These are phyloP conservation scores for Phrynocephalus vlangalii DNA, from an alignment of 2,797 vertebrate species.

Conservation along the genomic window DNA sequence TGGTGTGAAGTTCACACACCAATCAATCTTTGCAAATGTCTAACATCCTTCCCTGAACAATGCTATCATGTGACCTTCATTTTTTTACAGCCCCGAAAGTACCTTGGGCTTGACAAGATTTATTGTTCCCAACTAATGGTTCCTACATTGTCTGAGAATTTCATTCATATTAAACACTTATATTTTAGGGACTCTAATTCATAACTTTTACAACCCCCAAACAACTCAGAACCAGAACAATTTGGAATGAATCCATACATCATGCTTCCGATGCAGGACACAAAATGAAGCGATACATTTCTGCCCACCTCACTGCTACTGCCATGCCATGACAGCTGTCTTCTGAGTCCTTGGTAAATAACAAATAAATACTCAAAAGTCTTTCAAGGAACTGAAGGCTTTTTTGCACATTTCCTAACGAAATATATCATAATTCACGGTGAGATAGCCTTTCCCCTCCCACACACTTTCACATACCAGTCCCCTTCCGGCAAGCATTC, in stretches of 20 bases:
- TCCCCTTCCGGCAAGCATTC: slow-evolving; percentile 35
- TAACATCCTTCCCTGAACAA: slow-evolving; percentile 74
- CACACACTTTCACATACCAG: not conserved
- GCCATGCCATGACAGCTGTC: slow-evolving; percentile 56
- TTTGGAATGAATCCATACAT: slow-evolving; percentile 69
- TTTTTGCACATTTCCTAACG: slow-evolving; percentile 72
- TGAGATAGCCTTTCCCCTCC: slow-evolving; percentile 57
- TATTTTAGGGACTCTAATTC: slow-evolving; percentile 68
- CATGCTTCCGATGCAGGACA: slow-evolving; percentile 57
- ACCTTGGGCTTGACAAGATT: slow-evolving; percentile 82
- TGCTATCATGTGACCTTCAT: slow-evolving; percentile 83
- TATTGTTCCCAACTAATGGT: slow-evolving; percentile 82
- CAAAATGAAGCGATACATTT: slow-evolving; percentile 62
- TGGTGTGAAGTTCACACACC: slow-evolving; percentile 42
- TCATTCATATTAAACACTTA: slow-evolving; percentile 68
- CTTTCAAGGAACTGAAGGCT: slow-evolving; percentile 81
- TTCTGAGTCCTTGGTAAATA: slow-evolving; percentile 84
- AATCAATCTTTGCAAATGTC: slow-evolving; percentile 75
- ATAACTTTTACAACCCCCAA: slow-evolving; percentile 65
- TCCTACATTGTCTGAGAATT: slow-evolving; percentile 66
- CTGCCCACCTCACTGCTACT: slow-evolving; percentile 47
- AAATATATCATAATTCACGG: slow-evolving; percentile 72
- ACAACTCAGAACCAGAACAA: slow-evolving; percentile 61
- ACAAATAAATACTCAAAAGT: slow-evolving; percentile 74
- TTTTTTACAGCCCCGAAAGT: slow-evolving; percentile 79